phyloP scores from a whole-genome alignment of 92 coral and sea anemone species.

The Muricea muricata region DNA sequence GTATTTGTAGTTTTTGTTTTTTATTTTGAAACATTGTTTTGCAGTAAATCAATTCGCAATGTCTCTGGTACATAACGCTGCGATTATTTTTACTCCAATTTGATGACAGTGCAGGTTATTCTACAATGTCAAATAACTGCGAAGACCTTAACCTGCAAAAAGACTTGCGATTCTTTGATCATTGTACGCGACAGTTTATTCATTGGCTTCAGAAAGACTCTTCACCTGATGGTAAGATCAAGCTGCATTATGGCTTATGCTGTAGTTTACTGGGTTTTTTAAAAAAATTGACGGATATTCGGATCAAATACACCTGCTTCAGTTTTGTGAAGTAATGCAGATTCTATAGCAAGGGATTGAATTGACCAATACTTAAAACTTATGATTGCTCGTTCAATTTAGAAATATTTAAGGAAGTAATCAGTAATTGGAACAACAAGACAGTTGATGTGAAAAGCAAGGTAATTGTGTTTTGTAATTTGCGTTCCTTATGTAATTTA shows the following conservation, averaged over 20 bases:
- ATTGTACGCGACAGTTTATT: background rate
- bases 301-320: too few species aligned
- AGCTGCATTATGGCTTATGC: too few species aligned
- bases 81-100: background rate
- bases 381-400: background rate
- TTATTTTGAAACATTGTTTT: background rate
- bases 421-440: background rate
- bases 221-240: slow-evolving; percentile 1
- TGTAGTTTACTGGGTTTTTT: too few species aligned
- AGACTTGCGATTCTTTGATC: background rate
- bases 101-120: background rate
- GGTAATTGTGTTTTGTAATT: background rate
- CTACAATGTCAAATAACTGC: background rate
- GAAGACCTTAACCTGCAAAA: background rate
- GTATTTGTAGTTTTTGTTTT: background rate
- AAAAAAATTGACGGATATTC: too few species aligned
- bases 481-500: too few species aligned
- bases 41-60: background rate
- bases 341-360: too few species aligned
- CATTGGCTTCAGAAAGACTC: slow-evolving; percentile 10
- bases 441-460: background rate
- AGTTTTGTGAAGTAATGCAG: too few species aligned
- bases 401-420: slow-evolving; percentile 19
- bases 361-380: too few species aligned
- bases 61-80: background rate